Base-by-base conservation (phyloP, 2,797 vertebrate species). In the Scarus forsteni region DNA sequence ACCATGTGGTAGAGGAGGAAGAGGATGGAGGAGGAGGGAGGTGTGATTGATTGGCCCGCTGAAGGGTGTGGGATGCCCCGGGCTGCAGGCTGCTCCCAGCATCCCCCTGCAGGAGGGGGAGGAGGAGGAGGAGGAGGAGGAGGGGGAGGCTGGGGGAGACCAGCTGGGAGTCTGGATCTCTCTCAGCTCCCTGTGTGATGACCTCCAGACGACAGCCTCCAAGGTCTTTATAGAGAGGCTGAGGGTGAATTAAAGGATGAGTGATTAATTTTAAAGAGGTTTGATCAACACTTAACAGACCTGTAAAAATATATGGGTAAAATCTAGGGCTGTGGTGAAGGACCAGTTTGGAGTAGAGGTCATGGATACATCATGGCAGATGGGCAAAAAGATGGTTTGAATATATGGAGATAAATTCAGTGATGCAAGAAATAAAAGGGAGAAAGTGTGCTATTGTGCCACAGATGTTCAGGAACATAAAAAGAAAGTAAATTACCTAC, bases 1-100 rank as follows among this genome's bases (percentile, higher is more conserved):
- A 77, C 73, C 88, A 91, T 87, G 89, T 91, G 87, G 83, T 51
- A 27, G 58, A 46, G 35, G 38, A 74, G 55, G 55, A 72, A 53
- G 45, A 62, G 38, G 53, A 18, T 53, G 50, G 70, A 46, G 75
- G 68, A 55, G 66, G 72, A 54, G 64, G 62, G 71, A 40, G 75
- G 70, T 54, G 54, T 85, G 89, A 83, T 79, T 73, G 68, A 91
- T 83, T 87, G 66, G 69, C 49, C 35, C 58, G 11, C 19, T 36
- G 39, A 5, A 62, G 80, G 53, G 60, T 49, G 58, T 77, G 63
- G 8, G 53, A 44, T 72, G 66, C 66, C 35, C 54, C 1, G 10
- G 12, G 69, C 39, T 75, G 73, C 48, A 67, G 66, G 39, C 67
- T 75, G 74, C 65, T 64, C 66, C 60, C 79, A 86, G 79, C 86